phyloP scores from a whole-genome alignment of 2,797 vertebrate genomes.

The Macrochelys suwanniensis region DNA sequence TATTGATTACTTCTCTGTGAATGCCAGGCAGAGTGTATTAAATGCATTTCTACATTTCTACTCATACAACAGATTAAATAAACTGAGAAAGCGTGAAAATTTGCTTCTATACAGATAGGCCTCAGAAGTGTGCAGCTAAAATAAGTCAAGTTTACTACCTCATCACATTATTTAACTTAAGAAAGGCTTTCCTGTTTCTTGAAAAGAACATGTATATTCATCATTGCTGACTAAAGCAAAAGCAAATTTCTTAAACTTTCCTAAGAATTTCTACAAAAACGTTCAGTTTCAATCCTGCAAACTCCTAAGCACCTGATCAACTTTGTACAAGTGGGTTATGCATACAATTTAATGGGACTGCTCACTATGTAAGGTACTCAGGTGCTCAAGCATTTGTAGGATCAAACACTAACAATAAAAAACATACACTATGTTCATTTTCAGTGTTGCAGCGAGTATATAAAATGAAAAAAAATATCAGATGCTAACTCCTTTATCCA shows the following conservation, averaged over 20 bases:
- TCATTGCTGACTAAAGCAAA: background rate
- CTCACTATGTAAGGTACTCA: background rate
- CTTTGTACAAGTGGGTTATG: background rate
- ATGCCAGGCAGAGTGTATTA: background rate
- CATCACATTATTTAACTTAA: background rate
- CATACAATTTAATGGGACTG: background rate
- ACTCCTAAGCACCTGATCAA: background rate
- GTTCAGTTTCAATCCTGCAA: background rate
- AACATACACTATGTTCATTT: background rate
- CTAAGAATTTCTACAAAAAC: background rate
- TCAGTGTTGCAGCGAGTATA: background rate
- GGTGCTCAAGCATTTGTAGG: background rate
- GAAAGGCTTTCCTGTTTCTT: background rate
- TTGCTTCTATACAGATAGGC: background rate
- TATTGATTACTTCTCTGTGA: background rate
- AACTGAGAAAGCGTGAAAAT: background rate
- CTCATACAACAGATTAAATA: background rate
- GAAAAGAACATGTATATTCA: background rate
- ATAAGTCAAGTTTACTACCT: background rate
- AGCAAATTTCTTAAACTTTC: background rate
- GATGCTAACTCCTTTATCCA: background rate
- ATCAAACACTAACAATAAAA: background rate
- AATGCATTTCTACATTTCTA: background rate
- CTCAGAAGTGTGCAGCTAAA: background rate
- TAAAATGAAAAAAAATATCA: background rate